Conservation (phyloP, 2,888 invertebrate species). For the Lithophane socia region DNA sequence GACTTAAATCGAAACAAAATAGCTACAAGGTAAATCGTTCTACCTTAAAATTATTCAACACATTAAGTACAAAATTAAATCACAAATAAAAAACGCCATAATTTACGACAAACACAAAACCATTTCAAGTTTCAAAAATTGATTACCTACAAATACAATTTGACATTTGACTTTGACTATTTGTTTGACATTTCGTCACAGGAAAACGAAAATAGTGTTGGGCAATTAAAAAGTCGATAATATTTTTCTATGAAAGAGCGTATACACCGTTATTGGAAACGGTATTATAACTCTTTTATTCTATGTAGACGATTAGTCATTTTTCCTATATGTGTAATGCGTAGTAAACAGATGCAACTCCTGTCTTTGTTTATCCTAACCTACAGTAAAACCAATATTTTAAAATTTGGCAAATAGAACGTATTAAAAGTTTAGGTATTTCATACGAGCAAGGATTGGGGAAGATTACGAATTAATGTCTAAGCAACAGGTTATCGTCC, state of each 20-base stretch:
- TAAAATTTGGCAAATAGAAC: conserved; percentile 41
- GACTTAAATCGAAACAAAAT: not conserved
- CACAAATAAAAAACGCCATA: not conserved
- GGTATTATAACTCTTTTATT: conserved; percentile 34
- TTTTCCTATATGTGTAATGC: conserved; percentile 39
- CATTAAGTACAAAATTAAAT: not conserved
- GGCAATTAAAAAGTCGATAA: conserved; percentile 57
- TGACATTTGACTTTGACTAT: conserved; percentile 23
- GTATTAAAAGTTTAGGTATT: conserved; percentile 61
- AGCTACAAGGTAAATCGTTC: not conserved
- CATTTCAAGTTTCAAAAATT: not conserved
- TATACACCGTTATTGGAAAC: conserved; percentile 42
- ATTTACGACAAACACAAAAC: not conserved
- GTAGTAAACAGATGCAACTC: conserved; percentile 50
- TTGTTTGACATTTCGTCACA: conserved; percentile 59
- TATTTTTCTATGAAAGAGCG: conserved; percentile 41
- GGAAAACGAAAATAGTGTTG: conserved; percentile 69
- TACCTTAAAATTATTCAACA: not conserved
- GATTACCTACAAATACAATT: not conserved
- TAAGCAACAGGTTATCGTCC: conserved; percentile 88
- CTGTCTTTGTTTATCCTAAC: conserved; percentile 61
- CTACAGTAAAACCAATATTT: conserved; percentile 53
- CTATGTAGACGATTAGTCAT: conserved; percentile 45
- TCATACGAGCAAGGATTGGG: conserved; percentile 74
- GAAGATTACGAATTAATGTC: conserved; percentile 84